Evolutionary conservation across 2,888 invertebrate genomes (phyloP), one percentile per base, ranked within the genome.

Genomic region (Amphipyra berbera): DNA sequence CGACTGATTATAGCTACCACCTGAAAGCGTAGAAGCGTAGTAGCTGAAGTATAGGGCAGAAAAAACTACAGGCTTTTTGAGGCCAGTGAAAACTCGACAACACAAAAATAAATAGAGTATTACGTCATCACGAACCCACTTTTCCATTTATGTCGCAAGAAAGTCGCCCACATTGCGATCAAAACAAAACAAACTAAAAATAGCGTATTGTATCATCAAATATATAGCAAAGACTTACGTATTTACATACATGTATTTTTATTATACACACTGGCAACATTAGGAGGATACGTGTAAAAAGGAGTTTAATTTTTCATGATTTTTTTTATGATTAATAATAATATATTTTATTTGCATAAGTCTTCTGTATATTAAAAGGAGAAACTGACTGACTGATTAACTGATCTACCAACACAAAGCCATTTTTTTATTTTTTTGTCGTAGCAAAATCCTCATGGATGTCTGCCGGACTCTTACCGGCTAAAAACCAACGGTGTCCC

Each of bases 131-230:
- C 9, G 2, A 8, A 0, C 41, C 7, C 13, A 49, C 21, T 56
- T 73, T 62, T 50, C 68, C 68, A 61, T 67, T 44, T 58, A 12
- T 46, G 59, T 57, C 62, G 46, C 55, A 68, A 60, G 73, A 73
- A 73, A 72, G 46, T 71, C 71, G 68, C 73, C 73, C 59, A 72
- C 71, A 6, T 10, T 7, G 2, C 8, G 41, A 57, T 30, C 42
- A 58, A 56, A 58, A 50, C 61, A 60, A 70, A 57, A 70, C 57
- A 61, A 55, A 35, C 67, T 61, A 72, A 67, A 56, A 59, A 71
- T 72, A 67, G 35, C 48, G 8, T 8, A 42, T 61, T 48, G 52
- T 55, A 8, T 71, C 70, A 71, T 71, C 56, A 47, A 35, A 59
- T 52, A 52, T 35, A 27, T 53, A 46, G n/a, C 40, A 46, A 46